These are phyloP conservation scores for Podocnemis expansa DNA, from an alignment of 2,113 vertebrate species.

Conservation along the genomic window DNA sequence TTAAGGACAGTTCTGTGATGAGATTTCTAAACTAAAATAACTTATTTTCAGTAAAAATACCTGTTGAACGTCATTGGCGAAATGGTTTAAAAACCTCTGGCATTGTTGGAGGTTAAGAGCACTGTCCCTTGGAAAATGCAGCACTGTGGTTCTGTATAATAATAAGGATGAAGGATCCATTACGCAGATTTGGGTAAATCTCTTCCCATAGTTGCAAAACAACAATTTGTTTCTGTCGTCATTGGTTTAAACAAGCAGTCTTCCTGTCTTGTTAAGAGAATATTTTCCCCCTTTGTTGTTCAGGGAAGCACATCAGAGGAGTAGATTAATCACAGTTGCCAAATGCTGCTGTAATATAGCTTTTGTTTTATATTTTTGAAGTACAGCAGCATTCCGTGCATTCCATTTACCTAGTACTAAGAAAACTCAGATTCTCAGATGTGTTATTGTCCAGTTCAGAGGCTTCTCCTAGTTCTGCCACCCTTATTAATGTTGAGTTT, in stretches of 20 bases:
- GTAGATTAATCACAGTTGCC: constrained; percentile 52
- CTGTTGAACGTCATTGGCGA: not conserved
- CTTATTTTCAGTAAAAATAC: not conserved
- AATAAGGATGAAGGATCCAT: constrained; percentile 43
- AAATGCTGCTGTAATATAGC: constrained; percentile 16
- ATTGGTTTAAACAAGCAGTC: constrained; percentile 65
- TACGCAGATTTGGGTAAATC: constrained; percentile 72
- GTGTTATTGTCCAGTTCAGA: not conserved
- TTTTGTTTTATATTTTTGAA: not conserved
- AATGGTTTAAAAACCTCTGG: not conserved
- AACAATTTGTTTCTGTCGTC: constrained; percentile 72
- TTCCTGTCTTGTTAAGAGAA: constrained; percentile 60
- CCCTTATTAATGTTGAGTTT: not conserved
- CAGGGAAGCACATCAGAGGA: constrained; percentile 65
- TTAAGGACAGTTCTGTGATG: not conserved
- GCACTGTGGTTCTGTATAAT: not conserved
- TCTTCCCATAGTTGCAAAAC: constrained; percentile 54
- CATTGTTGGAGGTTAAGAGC: constrained; percentile 31
- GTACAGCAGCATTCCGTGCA: not conserved
- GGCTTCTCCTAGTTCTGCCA: not conserved
- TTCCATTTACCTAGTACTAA: constrained; percentile 15
- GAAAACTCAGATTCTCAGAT: not conserved
- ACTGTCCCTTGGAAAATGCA: constrained; percentile 28
- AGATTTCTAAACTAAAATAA: not conserved
- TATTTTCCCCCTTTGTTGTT: constrained; percentile 27